Evolutionary conservation across 2,113 vertebrate species (phyloP), one percentile per base, ranked within the genome.

Genomic region (Genyomyrus donnyi): DNA sequence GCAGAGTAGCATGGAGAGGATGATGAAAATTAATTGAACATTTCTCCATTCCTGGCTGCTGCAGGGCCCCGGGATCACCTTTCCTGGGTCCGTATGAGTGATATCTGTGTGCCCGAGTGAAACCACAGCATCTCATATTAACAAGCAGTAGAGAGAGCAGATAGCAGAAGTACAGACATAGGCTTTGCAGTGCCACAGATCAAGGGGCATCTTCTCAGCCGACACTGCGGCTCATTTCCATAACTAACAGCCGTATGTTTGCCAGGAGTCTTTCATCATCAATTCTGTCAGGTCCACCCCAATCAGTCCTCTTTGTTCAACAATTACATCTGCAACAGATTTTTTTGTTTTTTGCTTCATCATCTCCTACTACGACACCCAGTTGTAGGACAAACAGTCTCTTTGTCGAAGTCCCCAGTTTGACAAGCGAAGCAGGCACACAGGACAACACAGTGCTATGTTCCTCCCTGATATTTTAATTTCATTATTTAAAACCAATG

Each of bases 401-500:
- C 31, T 39, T 77, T 39, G 27, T 35, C 11, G 17, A 42, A 42
- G 17, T 80, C 15, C 35, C 6, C 35, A 80, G 74, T 42, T 8
- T 42, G 7, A 17, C 31, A 80, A 19, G 74, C 15, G 0, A 42
- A 39, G 35, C 17, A 42, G 74, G 5, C 1, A 1, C 9, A 0
- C 42, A 48, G 39, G 83, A 50, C 24, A 31, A 10, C 1, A 0
- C n/a, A 49, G 8, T 24, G 35, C 83, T 27, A 15, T 86, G 8
- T 46, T 48, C 83, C 24, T n/a, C 45, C 48, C 84, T 48, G 84
- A 86, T 13, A 50, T 86, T 86, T 49, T 48, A 50, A 50, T 86
- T 50, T 86, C 84, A 49, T 31, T 86, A 49, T 49, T 85, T 85
- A 85, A 85, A 85, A 45, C 83, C 45, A 21, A 85, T 85, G 83